Conservation (phyloP, 1,140 invertebrate genomes). For the Thaumetopoea pityocampa region DNA sequence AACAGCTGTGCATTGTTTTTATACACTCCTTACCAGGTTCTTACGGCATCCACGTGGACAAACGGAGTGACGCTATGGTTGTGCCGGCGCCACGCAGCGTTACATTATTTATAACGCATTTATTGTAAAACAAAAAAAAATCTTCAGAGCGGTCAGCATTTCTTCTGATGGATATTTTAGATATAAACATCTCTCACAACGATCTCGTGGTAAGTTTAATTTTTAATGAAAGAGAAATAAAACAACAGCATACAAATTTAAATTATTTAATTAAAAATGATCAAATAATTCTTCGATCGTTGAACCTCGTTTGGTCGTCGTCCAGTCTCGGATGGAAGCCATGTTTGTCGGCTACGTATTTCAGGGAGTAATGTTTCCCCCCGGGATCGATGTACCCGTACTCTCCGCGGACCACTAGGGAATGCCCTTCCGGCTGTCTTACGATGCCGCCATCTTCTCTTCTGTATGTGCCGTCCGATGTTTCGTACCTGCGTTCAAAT, state of each 20-base stretch:
- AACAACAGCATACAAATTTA: not conserved
- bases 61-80: too few species aligned
- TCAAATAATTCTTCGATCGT: slow-evolving; percentile 59
- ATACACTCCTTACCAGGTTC: too few species aligned
- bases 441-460: slow-evolving; percentile 53
- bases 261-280: slow-evolving; percentile 3
- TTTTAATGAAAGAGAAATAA: slow-evolving; percentile 4
- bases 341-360: slow-evolving; percentile 50
- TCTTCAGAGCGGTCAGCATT: too few species aligned
- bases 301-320: slow-evolving; percentile 43
- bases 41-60: too few species aligned
- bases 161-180: too few species aligned
- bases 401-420: slow-evolving; percentile 46
- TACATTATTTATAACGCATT: too few species aligned
- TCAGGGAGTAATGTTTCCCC: slow-evolving; percentile 33
- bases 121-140: too few species aligned
- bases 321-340: slow-evolving; percentile 41
- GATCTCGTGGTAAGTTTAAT: too few species aligned
- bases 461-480: slow-evolving; percentile 52
- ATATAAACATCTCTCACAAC: too few species aligned
- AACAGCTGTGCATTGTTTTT: too few species aligned
- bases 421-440: slow-evolving; percentile 18
- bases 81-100: too few species aligned
- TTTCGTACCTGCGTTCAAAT: slow-evolving; percentile 39
- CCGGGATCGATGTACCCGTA: slow-evolving; percentile 51